A percentile compares a stretch with the other conserved stretches of the same genome.
These are phyloP conservation scores for Mobula hypostoma DNA, from an alignment of 2,113 vertebrate genomes.

Conservation along the genomic window DNA sequence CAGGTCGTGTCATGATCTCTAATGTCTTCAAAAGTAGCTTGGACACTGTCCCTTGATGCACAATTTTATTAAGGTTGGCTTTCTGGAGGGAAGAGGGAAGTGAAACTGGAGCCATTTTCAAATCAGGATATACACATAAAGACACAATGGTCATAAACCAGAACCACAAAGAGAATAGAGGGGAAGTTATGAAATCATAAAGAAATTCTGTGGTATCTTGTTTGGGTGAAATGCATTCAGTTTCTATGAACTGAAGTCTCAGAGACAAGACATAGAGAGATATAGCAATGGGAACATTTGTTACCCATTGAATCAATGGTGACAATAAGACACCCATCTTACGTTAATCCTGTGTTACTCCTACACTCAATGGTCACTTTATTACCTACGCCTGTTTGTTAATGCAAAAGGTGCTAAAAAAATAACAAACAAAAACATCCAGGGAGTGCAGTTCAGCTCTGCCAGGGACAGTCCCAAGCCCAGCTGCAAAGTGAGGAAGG, in stretches of 20 bases:
- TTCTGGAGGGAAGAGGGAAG: background rate
- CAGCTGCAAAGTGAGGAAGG: no score
- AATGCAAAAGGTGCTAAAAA: no score
- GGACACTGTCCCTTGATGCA: background rate
- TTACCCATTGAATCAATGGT: no score
- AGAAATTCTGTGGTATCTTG: background rate
- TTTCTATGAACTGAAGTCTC: background rate
- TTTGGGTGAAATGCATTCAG: no score
- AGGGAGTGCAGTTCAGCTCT: no score
- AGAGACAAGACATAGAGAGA: background rate
- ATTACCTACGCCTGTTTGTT: no score
- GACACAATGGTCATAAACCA: background rate
- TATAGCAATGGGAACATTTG: no score
- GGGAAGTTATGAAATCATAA: background rate
- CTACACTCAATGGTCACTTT: no score
- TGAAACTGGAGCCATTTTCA: background rate
- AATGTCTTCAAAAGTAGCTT: background rate
- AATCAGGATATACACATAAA: background rate
- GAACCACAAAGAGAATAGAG: background rate
- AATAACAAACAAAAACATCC: no score
- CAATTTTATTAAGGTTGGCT: slow-evolving; percentile 17
- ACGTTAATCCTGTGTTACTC: no score
- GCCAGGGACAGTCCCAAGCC: no score
- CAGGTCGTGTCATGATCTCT: background rate
- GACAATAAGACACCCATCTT: no score